phyloP scores from a whole-genome alignment of 2,113 vertebrate species.

The Antennarius striatus region DNA sequence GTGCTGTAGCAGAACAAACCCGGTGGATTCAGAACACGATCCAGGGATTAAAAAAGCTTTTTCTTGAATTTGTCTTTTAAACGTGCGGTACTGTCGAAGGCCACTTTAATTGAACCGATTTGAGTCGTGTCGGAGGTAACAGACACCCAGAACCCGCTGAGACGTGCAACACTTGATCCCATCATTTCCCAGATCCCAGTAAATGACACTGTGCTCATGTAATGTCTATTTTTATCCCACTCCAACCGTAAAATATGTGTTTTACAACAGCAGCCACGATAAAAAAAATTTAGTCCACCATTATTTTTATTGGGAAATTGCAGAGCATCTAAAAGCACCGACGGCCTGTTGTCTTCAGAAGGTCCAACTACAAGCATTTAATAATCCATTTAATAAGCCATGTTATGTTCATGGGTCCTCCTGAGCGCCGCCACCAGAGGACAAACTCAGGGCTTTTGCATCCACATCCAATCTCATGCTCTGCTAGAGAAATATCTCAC shows the following conservation, averaged over 20 bases:
- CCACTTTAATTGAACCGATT: no score
- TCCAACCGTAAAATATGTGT: no score
- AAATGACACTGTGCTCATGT: background rate
- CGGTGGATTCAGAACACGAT: no score
- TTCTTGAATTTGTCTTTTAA: no score
- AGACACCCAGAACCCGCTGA: no score
- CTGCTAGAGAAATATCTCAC: conserved; percentile 60
- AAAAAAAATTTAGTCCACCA: no score
- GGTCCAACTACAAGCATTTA: background rate
- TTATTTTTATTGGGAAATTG: background rate
- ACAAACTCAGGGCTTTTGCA: conserved; percentile 55
- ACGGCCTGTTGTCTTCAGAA: conserved; percentile 6
- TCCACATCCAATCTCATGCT: conserved; percentile 74
- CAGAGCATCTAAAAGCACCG: background rate
- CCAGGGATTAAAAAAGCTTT: no score
- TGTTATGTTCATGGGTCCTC: conserved; percentile 12
- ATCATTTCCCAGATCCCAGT: no score
- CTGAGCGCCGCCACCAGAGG: conserved; percentile 43
- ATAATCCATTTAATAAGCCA: background rate
- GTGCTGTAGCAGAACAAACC: background rate
- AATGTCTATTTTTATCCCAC: background rate
- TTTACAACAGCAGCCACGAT: background rate
- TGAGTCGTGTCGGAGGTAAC: no score
- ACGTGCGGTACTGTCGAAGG: no score
- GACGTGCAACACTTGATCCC: no score